phyloP scores from a whole-genome alignment of 2,888 invertebrate genomes.

The Diaperis boleti region DNA sequence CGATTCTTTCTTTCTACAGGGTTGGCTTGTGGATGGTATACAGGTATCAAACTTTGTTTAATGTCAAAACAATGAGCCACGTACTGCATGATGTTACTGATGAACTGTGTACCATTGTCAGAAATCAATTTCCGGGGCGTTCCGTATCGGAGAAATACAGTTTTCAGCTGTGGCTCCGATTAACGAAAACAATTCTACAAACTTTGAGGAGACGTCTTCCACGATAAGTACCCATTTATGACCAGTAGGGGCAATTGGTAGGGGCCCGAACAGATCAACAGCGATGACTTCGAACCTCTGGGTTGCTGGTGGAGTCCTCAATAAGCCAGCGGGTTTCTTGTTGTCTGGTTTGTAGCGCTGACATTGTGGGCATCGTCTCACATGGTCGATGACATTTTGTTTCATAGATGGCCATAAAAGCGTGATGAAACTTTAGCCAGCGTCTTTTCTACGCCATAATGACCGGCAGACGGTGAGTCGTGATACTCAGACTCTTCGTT shows the following conservation, averaged over 20 bases:
- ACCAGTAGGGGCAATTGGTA: slow-evolving; percentile 38
- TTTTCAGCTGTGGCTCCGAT: slow-evolving; percentile 44
- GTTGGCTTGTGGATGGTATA: slow-evolving; percentile 46
- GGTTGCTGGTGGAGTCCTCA: slow-evolving; percentile 42
- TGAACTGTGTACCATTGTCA: slow-evolving; percentile 58
- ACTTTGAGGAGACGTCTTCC: slow-evolving; percentile 19
- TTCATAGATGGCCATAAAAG: not conserved
- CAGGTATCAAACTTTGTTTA: slow-evolving; percentile 48
- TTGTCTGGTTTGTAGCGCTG: slow-evolving; percentile 46
- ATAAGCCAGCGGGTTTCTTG: slow-evolving; percentile 39
- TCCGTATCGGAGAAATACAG: slow-evolving; percentile 54
- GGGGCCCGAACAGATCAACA: slow-evolving; percentile 49
- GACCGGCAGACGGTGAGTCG: slow-evolving; percentile 46
- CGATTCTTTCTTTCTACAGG: slow-evolving; percentile 47
- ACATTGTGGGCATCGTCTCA: slow-evolving; percentile 20
- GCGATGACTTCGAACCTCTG: slow-evolving; percentile 49
- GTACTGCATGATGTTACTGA: slow-evolving; percentile 54
- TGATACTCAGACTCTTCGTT: slow-evolving; percentile 36
- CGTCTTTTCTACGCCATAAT: slow-evolving; percentile 47
- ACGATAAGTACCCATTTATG: slow-evolving; percentile 32
- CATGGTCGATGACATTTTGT: slow-evolving; percentile 22
- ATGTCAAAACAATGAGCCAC: slow-evolving; percentile 50
- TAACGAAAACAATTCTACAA: slow-evolving; percentile 35
- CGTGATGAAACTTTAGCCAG: slow-evolving; percentile 20
- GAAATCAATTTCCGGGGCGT: slow-evolving; percentile 52